Percentiles rank a stretch among this genome's conserved stretches.
Conservation (phyloP, 1,140 invertebrate species). For the Caenorhabditis remanei region DNA sequence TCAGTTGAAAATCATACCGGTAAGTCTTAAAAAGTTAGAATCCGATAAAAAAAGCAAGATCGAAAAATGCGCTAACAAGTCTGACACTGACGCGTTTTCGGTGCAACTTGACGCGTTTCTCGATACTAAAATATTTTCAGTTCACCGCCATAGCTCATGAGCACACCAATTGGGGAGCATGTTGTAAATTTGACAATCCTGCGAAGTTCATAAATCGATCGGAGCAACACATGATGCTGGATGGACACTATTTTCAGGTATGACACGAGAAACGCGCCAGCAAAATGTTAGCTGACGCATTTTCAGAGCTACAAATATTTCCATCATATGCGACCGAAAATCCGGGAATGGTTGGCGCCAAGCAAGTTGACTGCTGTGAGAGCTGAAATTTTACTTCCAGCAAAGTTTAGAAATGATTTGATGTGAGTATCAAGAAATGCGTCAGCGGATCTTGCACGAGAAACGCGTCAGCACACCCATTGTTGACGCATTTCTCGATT, state of each 20-base stretch:
- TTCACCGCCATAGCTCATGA: not conserved
- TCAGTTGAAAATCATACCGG: slow-evolving; percentile 34
- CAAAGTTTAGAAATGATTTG: slow-evolving; percentile 12
- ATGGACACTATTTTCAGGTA: slow-evolving; percentile 57
- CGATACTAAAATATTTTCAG: slow-evolving; percentile 16
- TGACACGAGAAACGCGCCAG: not conserved
- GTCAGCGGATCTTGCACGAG: not conserved
- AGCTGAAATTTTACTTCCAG: slow-evolving; percentile 20
- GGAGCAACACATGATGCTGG: not conserved
- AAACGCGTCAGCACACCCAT: not conserved
- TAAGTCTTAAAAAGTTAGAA: not conserved
- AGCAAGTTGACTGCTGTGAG: not conserved
- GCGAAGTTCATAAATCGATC: not conserved
- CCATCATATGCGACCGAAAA: slow-evolving; percentile 34
- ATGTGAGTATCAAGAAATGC: slow-evolving; percentile 30
- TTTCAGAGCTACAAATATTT: slow-evolving; percentile 62
- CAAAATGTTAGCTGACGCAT: not conserved
- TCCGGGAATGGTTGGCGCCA: slow-evolving; percentile 43
- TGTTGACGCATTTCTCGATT: not conserved
- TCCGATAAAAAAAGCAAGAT: too few relatives aligned
- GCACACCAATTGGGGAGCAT: not conserved
- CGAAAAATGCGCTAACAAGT: not conserved
- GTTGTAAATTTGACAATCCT: slow-evolving; percentile 23
- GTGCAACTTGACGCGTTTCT: too few relatives aligned
- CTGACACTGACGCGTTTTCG: too few relatives aligned